Percentiles rank a stretch among this genome's conserved stretches.
These are phyloP conservation scores for Drosophila lacertosa DNA, from an alignment of 1,140 invertebrate genomes.

Conservation along the genomic window DNA sequence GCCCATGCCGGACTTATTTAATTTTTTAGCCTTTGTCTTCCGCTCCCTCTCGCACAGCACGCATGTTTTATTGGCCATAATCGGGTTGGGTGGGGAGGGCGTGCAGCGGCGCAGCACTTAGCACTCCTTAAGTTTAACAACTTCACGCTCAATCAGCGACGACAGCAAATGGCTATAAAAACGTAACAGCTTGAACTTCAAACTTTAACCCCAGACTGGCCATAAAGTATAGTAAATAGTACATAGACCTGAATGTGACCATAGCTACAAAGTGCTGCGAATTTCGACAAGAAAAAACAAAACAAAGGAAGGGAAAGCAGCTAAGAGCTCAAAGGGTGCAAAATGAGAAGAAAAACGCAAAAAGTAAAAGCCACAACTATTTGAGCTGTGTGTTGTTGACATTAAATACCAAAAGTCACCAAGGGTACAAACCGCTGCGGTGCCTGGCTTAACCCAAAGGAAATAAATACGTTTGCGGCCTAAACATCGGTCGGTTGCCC, in stretches of 20 bases:
- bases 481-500: constrained; percentile 26
- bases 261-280: constrained; percentile 1
- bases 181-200: constrained; percentile 57
- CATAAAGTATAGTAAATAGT: constrained; percentile 25
- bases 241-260: constrained; percentile 6
- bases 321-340: neutral
- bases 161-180: constrained; percentile 54
- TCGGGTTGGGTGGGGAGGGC: constrained; percentile 23
- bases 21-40: constrained; percentile 45
- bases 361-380: constrained; percentile 30
- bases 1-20: constrained; percentile 52
- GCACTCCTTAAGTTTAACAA: constrained; percentile 82
- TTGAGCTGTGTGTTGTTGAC: constrained; percentile 9
- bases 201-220: constrained; percentile 60
- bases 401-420: constrained; percentile 34
- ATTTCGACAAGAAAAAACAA: neutral
- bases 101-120: constrained; percentile 54
- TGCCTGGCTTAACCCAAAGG: constrained; percentile 18
- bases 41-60: constrained; percentile 13
- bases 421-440: constrained; percentile 16
- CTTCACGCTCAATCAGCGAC: constrained; percentile 75
- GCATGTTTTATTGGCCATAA: constrained; percentile 72
- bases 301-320: neutral
- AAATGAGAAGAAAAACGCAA: neutral
- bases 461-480: constrained; percentile 37